Evolutionary conservation across 2,113 vertebrate species (phyloP).

Genomic region (Neolamprologus fasciatus): DNA sequence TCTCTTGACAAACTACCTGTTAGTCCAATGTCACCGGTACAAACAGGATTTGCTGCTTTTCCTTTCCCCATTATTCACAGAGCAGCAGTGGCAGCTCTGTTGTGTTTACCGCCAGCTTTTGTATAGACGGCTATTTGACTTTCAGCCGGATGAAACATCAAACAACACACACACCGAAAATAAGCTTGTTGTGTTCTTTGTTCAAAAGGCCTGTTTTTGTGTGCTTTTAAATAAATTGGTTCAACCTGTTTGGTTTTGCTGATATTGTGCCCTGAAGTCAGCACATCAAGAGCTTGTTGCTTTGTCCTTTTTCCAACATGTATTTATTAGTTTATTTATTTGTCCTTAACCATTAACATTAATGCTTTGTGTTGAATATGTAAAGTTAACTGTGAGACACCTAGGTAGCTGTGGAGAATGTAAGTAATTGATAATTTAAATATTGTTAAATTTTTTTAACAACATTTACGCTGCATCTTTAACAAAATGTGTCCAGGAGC

Average conservation of each 20-base stretch:
- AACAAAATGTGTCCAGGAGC: neutral
- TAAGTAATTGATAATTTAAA: neutral
- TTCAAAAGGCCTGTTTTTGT: neutral
- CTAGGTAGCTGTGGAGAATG: neutral
- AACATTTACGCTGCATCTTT: neutral
- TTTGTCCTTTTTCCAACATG: neutral
- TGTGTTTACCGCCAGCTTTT: neutral
- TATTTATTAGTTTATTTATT: neutral
- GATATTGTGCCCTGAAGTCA: neutral
- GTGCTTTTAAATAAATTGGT: neutral
- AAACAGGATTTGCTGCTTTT: neutral
- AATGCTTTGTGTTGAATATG: neutral
- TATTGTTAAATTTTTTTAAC: neutral
- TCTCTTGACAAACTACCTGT: neutral
- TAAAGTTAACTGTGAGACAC: neutral
- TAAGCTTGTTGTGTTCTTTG: neutral
- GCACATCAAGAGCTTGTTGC: neutral
- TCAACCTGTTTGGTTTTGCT: neutral
- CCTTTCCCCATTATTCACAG: neutral
- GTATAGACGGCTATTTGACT: neutral
- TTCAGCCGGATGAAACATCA: neutral
- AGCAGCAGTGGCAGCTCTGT: neutral
- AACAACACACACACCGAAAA: neutral
- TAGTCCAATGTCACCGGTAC: neutral
- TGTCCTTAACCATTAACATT: neutral